These are phyloP conservation scores for Oscheius onirici DNA, from an alignment of 2,888 invertebrate species.

Conservation along the genomic window DNA sequence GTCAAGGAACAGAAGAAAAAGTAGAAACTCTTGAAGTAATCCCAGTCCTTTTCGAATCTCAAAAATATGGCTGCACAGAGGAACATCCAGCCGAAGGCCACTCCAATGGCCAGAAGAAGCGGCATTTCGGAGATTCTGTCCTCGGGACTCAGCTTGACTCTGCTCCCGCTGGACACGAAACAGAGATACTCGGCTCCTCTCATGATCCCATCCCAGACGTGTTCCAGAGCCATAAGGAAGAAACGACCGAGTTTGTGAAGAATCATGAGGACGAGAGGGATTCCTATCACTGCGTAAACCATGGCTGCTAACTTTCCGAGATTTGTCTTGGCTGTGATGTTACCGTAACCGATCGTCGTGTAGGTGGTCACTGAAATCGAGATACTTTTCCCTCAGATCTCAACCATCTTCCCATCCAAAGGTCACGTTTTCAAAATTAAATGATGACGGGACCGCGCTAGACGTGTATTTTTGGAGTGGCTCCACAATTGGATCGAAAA, in stretches of 20 bases:
- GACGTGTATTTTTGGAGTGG: no score
- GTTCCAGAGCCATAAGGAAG: slow-evolving; percentile 64
- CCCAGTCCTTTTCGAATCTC: slow-evolving; percentile 70
- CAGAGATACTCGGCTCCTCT: slow-evolving; percentile 50
- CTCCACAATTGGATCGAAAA: no score
- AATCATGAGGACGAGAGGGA: slow-evolving; percentile 70
- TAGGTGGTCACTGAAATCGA: slow-evolving; percentile 65
- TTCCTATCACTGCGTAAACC: slow-evolving; percentile 70
- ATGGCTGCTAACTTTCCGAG: slow-evolving; percentile 69
- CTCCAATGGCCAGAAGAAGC: slow-evolving; percentile 64
- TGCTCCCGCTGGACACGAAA: slow-evolving; percentile 50
- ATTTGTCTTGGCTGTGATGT: slow-evolving; percentile 66
- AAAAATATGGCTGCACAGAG: slow-evolving; percentile 71
- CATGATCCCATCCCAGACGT: slow-evolving; percentile 57
- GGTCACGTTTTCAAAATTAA: no score
- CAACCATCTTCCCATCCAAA: no score
- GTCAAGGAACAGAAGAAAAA: slow-evolving; percentile 71
- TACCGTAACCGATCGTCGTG: slow-evolving; percentile 71
- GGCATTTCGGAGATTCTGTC: slow-evolving; percentile 63
- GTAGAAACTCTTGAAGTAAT: slow-evolving; percentile 71
- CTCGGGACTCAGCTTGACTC: slow-evolving; percentile 40
- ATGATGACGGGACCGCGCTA: no score
- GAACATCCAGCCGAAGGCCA: slow-evolving; percentile 71
- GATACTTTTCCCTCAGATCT: background rate
- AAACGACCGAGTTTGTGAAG: slow-evolving; percentile 69